phyloP scores from a whole-genome alignment of 2,797 vertebrate species.

The Siniperca obscura region DNA sequence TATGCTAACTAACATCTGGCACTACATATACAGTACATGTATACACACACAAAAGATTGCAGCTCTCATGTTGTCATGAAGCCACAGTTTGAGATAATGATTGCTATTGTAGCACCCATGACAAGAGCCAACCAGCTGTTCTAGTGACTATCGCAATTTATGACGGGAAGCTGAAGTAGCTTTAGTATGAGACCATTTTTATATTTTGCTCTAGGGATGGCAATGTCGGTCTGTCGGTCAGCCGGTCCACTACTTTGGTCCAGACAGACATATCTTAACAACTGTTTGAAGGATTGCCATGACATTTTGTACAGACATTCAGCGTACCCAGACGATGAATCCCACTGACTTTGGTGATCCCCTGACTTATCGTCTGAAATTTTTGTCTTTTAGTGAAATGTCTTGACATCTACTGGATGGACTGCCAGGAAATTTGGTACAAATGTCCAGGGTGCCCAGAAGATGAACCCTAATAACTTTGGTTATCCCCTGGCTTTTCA shows the following conservation, averaged over 20 bases:
- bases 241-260: neutral
- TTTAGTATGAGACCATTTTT: neutral
- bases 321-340: neutral
- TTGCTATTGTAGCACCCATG: neutral
- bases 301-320: neutral
- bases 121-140: constrained; percentile 6
- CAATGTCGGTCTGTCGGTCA: neutral
- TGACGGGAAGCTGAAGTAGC: neutral
- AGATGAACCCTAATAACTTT: too few species aligned
- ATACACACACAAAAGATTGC: neutral
- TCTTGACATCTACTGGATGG: neutral
- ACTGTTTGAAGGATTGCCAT: neutral
- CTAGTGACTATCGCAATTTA: neutral
- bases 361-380: too few species aligned
- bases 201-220: neutral
- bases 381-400: neutral
- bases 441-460: too few species aligned
- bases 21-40: neutral
- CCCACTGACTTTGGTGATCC: too few species aligned
- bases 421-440: too few species aligned
- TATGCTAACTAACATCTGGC: constrained; percentile 32
- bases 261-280: neutral
- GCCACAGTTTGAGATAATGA: constrained; percentile 6
- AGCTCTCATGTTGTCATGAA: constrained; percentile 16
- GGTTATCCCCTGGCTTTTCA: too few species aligned